Evolutionary conservation across 2,888 invertebrate species (phyloP).

Genomic region (Herminia tarsipennalis): DNA sequence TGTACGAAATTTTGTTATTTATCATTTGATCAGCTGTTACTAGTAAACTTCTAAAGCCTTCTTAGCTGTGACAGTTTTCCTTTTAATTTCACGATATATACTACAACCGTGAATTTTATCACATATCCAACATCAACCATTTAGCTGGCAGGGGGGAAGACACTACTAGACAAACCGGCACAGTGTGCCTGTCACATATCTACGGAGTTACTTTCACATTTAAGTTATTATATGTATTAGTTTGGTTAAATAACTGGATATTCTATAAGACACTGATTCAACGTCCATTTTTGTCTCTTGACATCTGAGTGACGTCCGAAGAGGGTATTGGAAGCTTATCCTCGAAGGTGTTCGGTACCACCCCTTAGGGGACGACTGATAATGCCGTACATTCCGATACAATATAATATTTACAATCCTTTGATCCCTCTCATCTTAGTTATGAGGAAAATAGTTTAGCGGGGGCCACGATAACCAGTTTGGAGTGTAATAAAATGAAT

Average conservation of each 20-base stretch:
- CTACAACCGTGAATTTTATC: too few relatives aligned
- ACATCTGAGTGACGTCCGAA: slow-evolving; percentile 25
- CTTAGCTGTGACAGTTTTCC: too few relatives aligned
- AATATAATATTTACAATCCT: slow-evolving; percentile 21
- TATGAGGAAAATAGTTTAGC: slow-evolving; percentile 10
- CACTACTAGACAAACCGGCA: too few relatives aligned
- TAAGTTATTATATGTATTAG: not conserved
- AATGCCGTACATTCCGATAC: not conserved
- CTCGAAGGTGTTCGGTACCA: slow-evolving; percentile 3
- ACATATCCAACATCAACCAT: too few relatives aligned
- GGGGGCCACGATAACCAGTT: slow-evolving; percentile 15
- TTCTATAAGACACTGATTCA: slow-evolving; percentile 11
- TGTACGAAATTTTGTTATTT: too few relatives aligned
- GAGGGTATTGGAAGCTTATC: slow-evolving; percentile 11
- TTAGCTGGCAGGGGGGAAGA: too few relatives aligned
- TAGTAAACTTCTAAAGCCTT: too few relatives aligned
- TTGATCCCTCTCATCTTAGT: slow-evolving; percentile 12
- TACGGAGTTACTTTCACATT: not conserved
- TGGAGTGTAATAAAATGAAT: not conserved
- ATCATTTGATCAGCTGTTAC: too few relatives aligned
- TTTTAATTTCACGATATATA: too few relatives aligned
- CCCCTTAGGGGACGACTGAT: not conserved
- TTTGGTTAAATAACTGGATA: not conserved
- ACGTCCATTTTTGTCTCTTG: slow-evolving; percentile 8
- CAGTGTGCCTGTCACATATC: not conserved